Percentiles rank a stretch among this genome's conserved stretches.
These are phyloP conservation scores for Pachyseris speciosa DNA, from an alignment of 64 coral and sea anemone genomes.

Conservation along the genomic window DNA sequence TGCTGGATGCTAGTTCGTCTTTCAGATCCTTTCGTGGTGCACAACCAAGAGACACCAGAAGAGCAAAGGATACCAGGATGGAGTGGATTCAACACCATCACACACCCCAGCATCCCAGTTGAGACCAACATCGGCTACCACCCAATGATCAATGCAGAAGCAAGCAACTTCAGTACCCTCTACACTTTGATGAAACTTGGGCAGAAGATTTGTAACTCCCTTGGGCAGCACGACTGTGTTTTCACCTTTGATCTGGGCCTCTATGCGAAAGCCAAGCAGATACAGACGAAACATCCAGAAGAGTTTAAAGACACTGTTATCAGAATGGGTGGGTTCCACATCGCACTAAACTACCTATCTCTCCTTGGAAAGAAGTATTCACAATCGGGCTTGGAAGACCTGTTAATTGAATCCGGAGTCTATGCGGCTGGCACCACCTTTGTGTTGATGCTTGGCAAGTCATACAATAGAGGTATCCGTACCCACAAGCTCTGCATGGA, in stretches of 20 bases:
- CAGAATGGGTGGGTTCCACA: slow-evolving; percentile 44
- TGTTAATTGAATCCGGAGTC: slow-evolving; percentile 66
- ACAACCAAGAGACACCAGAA: not conserved
- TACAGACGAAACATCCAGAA: slow-evolving; percentile 58
- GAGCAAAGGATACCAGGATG: slow-evolving; percentile 20
- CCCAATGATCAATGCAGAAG: no score
- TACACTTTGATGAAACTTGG: slow-evolving; percentile 45
- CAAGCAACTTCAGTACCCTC: slow-evolving; percentile 45
- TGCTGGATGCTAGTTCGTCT: not conserved
- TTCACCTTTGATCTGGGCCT: slow-evolving; percentile 67
- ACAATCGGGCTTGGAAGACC: slow-evolving; percentile 58
- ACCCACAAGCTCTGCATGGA: slow-evolving; percentile 56
- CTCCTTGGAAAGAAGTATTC: slow-evolving; percentile 58
- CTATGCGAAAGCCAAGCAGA: slow-evolving; percentile 55
- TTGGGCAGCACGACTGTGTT: slow-evolving; percentile 43
- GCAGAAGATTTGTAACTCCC: slow-evolving; percentile 28
- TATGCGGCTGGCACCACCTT: slow-evolving; percentile 61
- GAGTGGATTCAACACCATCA: slow-evolving; percentile 16
- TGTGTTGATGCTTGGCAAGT: slow-evolving; percentile 50
- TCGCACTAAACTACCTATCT: slow-evolving; percentile 50
- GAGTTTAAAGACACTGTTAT: slow-evolving; percentile 67
- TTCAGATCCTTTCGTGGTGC: not conserved
- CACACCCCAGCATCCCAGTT: not conserved
- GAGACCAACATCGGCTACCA: not conserved
- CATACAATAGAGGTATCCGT: slow-evolving; percentile 51